Percentiles rank a stretch among this genome's conserved stretches.
Evolutionary conservation across 2,113 vertebrate species (phyloP).

Genomic region (Phrynosoma platyrhinos): DNA sequence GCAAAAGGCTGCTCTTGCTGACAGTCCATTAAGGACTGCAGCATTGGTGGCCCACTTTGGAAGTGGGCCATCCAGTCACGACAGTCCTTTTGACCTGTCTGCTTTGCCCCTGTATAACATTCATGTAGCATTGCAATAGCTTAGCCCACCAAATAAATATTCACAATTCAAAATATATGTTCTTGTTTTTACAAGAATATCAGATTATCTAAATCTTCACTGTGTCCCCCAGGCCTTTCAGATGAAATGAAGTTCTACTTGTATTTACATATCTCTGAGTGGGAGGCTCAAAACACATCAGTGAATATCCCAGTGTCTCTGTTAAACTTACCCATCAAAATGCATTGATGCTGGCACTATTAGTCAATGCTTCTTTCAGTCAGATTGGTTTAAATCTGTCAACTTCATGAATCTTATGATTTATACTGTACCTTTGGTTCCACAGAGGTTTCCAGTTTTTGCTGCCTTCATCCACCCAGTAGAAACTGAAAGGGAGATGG

Average conservation of each 20-base stretch:
- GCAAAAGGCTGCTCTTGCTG: too few relatives aligned
- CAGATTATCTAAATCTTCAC: background rate
- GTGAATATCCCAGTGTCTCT: background rate
- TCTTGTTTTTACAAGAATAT: background rate
- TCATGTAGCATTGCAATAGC: background rate
- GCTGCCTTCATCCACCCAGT: constrained; percentile 1
- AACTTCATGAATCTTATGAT: background rate
- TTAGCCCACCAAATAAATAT: background rate
- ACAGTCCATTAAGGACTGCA: too few relatives aligned
- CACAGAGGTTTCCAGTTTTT: background rate
- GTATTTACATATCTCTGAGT: background rate
- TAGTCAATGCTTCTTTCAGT: constrained; percentile 4
- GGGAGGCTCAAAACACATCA: constrained; percentile 1
- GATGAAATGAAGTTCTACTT: background rate
- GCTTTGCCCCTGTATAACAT: too few relatives aligned
- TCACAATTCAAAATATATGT: background rate
- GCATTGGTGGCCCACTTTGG: too few relatives aligned
- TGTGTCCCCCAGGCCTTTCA: background rate
- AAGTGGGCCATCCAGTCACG: too few relatives aligned
- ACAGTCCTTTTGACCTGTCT: too few relatives aligned
- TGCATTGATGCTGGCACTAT: constrained; percentile 6
- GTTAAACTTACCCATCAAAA: background rate
- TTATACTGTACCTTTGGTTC: constrained; percentile 17
- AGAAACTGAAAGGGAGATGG: background rate
- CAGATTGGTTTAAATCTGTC: constrained; percentile 9